Base-by-base conservation (phyloP, 2,888 invertebrate species). In the Drosophila heteroneura region DNA sequence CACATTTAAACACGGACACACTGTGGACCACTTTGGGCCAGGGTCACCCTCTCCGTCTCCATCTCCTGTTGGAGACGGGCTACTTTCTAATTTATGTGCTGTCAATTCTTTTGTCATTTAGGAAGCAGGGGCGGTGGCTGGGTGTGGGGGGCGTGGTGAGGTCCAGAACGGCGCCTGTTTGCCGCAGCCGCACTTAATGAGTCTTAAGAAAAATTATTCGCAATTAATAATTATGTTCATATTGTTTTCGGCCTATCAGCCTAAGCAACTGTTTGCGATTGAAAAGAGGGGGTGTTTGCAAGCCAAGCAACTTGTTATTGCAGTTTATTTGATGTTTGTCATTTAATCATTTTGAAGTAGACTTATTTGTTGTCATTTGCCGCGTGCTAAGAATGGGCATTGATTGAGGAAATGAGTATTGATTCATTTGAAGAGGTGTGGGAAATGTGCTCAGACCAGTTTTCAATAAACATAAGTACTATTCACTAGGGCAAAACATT, bases 21-120 rank as follows among this genome's bases (percentile, higher is more conserved):
- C 84, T 77, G 69, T 70, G 73, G 70, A 76, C 88, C 78, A 70
- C 70, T 70, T 70, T 47, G 70, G 62, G 51, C 63, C 63, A 58
- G 47, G 51, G 58, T 58, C 73, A 58, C 70, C 79, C 78, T 51
- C 57, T 33, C 30, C 26, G 10, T 22, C 19, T 19, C 26, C 54
- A 5, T 10, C 54, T 39, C 9, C 52, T 2, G n/a, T 26, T 44
- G 56, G 57, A 70, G 65, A 66, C 32, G 63, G 49, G 73, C 91
- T 76, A 91, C 87, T 91, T 89, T 88, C 91, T 91, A 90, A 88
- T 88, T 88, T 88, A 88, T 88, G 84, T 89, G 74, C 91, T 88
- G 87, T 90, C 88, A 88, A 88, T 91, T 88, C 88, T 86, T 86
- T 91, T 88, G 91, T 91, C 88, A 83, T 86, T 90, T 74, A 41